Base-by-base conservation (phyloP, 2,888 invertebrate genomes). In the Hyles lineata region DNA sequence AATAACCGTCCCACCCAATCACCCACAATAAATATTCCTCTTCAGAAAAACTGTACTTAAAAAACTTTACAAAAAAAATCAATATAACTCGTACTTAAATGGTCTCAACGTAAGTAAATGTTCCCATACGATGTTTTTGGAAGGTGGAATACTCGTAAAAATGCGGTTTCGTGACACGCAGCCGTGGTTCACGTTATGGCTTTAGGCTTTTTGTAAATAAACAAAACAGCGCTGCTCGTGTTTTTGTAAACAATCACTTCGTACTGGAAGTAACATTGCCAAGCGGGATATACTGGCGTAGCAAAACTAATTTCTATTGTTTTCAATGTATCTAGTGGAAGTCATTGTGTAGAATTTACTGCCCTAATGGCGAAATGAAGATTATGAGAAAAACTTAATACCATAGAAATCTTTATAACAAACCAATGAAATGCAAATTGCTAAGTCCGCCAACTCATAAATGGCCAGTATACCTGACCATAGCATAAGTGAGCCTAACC, bases 151-250 rank as follows among this genome's bases (percentile, higher is more conserved):
- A 76, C 76, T 80, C 82, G 80, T 82, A 83, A 82, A 82, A 82
- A 77, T 79, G 79, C 79, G 82, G 83, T 82, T 83, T 75, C 79
- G 79, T 83, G 83, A 76, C 79, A 81, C 76, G 73, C 78, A 74
- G 75, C 70, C 17, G 23, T 23, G 76, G 79, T 79, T 75, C 76
- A 76, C 75, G 80, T 72, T 72, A 76, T 74, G 19, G 32, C 43
- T 71, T 70, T 35, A 59, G 35, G 74, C 76, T 83, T 80, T 82
- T 78, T 75, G 76, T 77, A 77, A 82, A 80, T 74, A 80, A 71
- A 71, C 59, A 60, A 59, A 21, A 43, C 29, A n/a, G 35, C 9
- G 35, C 19, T 60, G 70, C 43, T 67, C 17, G 43, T 67, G 43
- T 67, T 50, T n/a, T 63, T 63, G 43, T 63, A 63, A 43, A 67